A percentile compares a stretch with the other conserved stretches of the same genome.
These are phyloP conservation scores for Hirtodrosophila cameraria DNA, from an alignment of 2,888 invertebrate genomes.

Conservation along the genomic window DNA sequence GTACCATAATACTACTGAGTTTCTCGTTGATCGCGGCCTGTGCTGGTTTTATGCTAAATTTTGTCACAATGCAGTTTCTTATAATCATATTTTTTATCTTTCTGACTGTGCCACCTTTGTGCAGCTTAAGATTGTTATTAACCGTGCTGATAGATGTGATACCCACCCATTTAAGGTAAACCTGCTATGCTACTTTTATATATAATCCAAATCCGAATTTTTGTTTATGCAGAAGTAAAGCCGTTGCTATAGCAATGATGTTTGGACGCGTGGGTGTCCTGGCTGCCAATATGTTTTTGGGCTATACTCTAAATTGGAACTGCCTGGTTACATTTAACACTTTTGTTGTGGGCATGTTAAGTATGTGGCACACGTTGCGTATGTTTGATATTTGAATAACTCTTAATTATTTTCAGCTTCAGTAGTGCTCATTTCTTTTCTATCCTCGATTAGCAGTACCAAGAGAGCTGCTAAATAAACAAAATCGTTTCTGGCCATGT, in stretches of 20 bases:
- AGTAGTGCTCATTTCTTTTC: background rate
- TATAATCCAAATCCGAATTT: background rate
- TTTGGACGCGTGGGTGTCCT: constrained; percentile 30
- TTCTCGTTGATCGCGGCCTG: background rate
- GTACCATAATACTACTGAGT: constrained; percentile 12
- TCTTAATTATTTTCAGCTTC: background rate
- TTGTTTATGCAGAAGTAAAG: constrained; percentile 21
- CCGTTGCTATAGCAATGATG: constrained; percentile 27
- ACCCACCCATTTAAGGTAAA: constrained; percentile 43
- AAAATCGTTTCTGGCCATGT: background rate
- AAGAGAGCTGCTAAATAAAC: background rate
- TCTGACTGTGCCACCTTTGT: constrained; percentile 20
- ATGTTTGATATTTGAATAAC: background rate
- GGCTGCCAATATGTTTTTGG: constrained; percentile 12
- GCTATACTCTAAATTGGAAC: constrained; percentile 19
- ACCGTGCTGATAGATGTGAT: constrained; percentile 30
- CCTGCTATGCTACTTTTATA: too few species aligned
- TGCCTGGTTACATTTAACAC: constrained; percentile 33
- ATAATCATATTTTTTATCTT: constrained; percentile 2
- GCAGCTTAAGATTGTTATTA: constrained; percentile 8
- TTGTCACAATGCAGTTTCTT: background rate
- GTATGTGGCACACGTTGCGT: constrained; percentile 7
- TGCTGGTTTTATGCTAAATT: constrained; percentile 22
- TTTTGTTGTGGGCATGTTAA: constrained; percentile 5
- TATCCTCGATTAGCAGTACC: constrained; percentile 15